These are phyloP conservation scores for Saimiri boliviensis DNA, from an alignment of 2,113 vertebrate genomes.

Conservation along the genomic window DNA sequence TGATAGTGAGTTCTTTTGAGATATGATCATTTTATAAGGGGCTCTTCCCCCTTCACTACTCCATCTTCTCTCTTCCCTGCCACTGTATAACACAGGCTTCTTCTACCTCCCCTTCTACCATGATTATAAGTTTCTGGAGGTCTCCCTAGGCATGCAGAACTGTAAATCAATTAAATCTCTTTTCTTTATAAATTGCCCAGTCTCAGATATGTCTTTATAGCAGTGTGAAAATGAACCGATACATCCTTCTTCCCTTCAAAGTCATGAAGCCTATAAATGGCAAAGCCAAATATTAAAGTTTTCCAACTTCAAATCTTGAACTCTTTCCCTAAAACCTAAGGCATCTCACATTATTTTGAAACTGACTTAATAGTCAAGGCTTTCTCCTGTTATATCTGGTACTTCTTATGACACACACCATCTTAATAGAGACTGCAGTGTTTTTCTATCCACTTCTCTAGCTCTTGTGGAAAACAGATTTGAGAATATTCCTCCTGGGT, in stretches of 20 bases:
- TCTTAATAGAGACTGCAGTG: background rate
- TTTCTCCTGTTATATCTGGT: background rate
- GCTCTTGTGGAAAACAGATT: constrained; percentile 2
- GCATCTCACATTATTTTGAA: background rate
- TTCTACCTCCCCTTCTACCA: too few species aligned
- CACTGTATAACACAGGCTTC: too few species aligned
- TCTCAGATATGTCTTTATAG: too few species aligned
- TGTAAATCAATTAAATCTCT: too few species aligned
- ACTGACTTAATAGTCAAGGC: background rate
- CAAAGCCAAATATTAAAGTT: background rate
- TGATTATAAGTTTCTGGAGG: too few species aligned
- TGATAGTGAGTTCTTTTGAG: too few species aligned
- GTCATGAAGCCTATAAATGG: background rate
- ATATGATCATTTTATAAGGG: too few species aligned
- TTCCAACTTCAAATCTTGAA: background rate
- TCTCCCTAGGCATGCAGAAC: too few species aligned
- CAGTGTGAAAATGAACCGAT: too few species aligned
- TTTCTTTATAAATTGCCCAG: too few species aligned
- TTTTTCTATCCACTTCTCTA: background rate
- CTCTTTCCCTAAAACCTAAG: background rate
- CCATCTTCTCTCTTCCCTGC: too few species aligned
- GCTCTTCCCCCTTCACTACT: too few species aligned
- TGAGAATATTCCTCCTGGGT: background rate
- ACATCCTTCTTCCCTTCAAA: background rate
- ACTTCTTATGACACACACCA: background rate